Evolutionary conservation across 2,113 vertebrate species (phyloP).

Genomic region (Galemys pyrenaicus): DNA sequence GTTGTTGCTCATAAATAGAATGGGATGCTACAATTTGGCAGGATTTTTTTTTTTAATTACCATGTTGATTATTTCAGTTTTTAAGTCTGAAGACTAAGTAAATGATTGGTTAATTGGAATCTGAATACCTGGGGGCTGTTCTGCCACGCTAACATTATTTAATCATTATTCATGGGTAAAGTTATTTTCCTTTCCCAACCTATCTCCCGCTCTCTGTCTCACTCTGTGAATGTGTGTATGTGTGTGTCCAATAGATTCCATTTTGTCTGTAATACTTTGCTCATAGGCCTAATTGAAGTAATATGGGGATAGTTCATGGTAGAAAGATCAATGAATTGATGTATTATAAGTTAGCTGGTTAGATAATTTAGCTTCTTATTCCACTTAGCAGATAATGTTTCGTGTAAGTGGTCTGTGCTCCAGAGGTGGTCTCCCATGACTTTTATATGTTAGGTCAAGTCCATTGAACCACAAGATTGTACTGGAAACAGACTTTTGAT

Average conservation of each 20-base stretch:
- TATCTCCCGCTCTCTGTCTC: background rate
- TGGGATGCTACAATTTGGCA: background rate
- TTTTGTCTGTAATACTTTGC: constrained; percentile 73
- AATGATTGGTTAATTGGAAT: constrained; percentile 40
- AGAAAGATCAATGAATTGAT: constrained; percentile 72
- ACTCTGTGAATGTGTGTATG: background rate
- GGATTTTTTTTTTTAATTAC: background rate
- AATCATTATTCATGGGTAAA: constrained; percentile 51
- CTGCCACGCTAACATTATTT: constrained; percentile 40
- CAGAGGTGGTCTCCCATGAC: background rate
- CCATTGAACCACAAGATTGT: background rate
- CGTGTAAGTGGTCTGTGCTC: background rate
- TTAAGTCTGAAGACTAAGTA: constrained; percentile 29
- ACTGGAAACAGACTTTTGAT: background rate
- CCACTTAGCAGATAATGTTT: constrained; percentile 57
- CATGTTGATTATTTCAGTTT: constrained; percentile 23
- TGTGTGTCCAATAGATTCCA: constrained; percentile 43
- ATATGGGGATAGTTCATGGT: constrained; percentile 34
- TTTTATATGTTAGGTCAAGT: background rate
- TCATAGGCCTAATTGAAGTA: constrained; percentile 76
- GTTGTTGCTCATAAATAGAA: background rate
- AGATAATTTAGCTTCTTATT: constrained; percentile 58
- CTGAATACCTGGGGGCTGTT: constrained; percentile 49
- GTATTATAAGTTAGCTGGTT: constrained; percentile 64
- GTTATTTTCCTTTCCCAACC: constrained; percentile 33